Evolutionary conservation across 2,113 vertebrate species (phyloP).

Genomic region (Maccullochella peelii): DNA sequence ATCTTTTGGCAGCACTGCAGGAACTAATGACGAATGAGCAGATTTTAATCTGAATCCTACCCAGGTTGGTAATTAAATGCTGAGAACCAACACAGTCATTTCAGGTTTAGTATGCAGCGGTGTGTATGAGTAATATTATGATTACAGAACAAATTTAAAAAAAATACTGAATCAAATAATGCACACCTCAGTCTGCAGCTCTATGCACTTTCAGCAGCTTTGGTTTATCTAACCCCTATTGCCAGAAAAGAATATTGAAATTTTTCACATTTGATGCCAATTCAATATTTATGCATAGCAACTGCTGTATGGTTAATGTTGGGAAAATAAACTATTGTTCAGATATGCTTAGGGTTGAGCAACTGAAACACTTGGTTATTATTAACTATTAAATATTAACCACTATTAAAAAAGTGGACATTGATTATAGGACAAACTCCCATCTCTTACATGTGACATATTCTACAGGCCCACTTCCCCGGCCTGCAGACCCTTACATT

Average conservation of each 20-base stretch:
- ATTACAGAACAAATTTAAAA: not conserved
- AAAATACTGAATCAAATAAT: not conserved
- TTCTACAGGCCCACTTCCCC: not conserved
- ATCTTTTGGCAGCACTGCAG: slow-evolving; percentile 9
- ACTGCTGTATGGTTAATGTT: not conserved
- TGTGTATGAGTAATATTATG: not conserved
- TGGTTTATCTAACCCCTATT: not conserved
- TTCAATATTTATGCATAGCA: not conserved
- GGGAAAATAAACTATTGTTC: not conserved
- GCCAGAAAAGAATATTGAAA: not conserved
- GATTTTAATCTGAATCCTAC: slow-evolving; percentile 6
- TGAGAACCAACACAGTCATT: not conserved
- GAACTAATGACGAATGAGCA: not conserved
- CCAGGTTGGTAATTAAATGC: not conserved
- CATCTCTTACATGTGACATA: not conserved
- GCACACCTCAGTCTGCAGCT: not conserved
- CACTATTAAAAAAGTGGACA: not conserved
- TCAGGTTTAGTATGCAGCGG: not conserved
- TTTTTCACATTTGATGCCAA: not conserved
- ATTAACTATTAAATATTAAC: too few relatives aligned
- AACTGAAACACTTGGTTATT: not conserved
- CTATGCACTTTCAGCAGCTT: not conserved
- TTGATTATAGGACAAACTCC: not conserved
- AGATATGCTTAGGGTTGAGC: not conserved
- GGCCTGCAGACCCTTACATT: not conserved